phyloP scores from a whole-genome alignment of 2,797 vertebrate species.

The Malacoctenus gilli region DNA sequence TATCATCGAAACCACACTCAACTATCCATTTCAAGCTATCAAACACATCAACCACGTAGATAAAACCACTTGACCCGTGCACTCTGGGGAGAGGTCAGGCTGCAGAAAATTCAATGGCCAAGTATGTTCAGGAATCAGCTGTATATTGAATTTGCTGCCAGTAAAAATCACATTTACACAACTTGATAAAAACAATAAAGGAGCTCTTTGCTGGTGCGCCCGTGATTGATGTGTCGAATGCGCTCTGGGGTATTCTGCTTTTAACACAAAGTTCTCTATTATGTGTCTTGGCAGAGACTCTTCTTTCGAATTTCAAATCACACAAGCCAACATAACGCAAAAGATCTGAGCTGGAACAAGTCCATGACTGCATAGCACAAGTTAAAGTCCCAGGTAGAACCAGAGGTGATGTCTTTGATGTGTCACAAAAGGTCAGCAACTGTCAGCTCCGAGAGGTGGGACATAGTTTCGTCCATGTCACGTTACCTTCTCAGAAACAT shows the following conservation, averaged over 20 bases:
- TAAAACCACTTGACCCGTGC: too few species aligned
- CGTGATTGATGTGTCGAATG: too few species aligned
- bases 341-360: not conserved
- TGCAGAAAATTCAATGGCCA: too few species aligned
- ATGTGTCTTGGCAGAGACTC: not conserved
- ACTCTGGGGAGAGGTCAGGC: too few species aligned
- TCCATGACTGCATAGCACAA: not conserved
- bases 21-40: conserved; percentile 23
- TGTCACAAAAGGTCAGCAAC: not conserved
- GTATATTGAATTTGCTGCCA: too few species aligned
- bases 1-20: conserved; percentile 10
- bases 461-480: not conserved
- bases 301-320: not conserved
- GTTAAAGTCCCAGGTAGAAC: not conserved
- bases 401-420: not conserved
- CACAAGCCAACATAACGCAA: not conserved
- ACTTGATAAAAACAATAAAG: too few species aligned
- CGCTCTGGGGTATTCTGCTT: too few species aligned
- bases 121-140: too few species aligned
- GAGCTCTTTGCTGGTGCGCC: too few species aligned
- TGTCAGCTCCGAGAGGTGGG: not conserved
- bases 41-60: conserved; percentile 1
- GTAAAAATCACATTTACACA: too few species aligned
- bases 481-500: too few species aligned
- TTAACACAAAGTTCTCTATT: not conserved